Base-by-base conservation (phyloP, 2,888 invertebrate species). In the Cataglyphis albicans region DNA sequence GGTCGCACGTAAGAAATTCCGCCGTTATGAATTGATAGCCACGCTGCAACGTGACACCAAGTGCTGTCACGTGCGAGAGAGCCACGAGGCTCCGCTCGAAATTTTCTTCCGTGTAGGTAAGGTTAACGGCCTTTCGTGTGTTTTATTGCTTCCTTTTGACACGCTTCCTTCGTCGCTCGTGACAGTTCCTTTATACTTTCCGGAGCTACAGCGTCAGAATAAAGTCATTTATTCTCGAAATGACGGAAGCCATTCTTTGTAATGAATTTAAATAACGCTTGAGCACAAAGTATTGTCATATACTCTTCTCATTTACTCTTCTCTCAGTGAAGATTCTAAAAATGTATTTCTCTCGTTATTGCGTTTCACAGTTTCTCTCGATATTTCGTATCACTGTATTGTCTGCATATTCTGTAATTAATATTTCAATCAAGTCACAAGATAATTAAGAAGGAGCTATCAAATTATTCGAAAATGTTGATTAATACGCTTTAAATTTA, bases 101-200 rank as follows among this genome's bases (percentile, higher is more conserved):
- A 80, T 85, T 81, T 83, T 67, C 76, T 35, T 44, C n/a, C 32
- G 55, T 32, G 64, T 38, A 29, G 63, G 29, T n/a, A 55, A 61
- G 80, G 87, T 84, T 80, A 76, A 86, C 78, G 83, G 61, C 80
- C 88, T 41, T 21, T 5, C 68, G 25, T 64, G 35, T 85, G 52
- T 35, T 89, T 87, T 87, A 89, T 83, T 78, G 78, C 84, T 89
- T 89, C 89, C 89, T 84, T 59, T 63, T 63, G 82, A 67, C 72
- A 32, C 32, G 81, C 41, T 73, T 81, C 67, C 78, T 72, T 15
- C 76, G 61, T 61, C 32, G 41, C 21, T 55, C 65, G 32, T 41
- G 44, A 72, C 35, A 70, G 18, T 72, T 80, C 41, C 59, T 80
- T 70, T 80, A n/a, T 80, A 18, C 35, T 72, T 80, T 25, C 25